A percentile compares a stretch with the other conserved stretches of the same genome.
These are phyloP conservation scores for Taeniopygia guttata DNA, from an alignment of 2,797 vertebrate species.

Conservation along the genomic window DNA sequence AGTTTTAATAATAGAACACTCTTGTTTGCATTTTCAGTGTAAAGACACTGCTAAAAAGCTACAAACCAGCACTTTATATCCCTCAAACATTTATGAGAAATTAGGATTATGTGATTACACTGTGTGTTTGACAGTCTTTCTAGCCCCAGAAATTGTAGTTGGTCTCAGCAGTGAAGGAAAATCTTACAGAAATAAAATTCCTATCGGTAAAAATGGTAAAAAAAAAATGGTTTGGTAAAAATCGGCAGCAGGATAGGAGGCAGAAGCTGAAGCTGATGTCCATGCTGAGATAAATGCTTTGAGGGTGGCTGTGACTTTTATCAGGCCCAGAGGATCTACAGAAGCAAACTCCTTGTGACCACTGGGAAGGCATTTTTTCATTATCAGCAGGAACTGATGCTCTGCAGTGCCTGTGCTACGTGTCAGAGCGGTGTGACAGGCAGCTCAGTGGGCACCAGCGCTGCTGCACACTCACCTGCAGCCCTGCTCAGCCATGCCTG, in stretches of 20 bases:
- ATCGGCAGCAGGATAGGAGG: background rate
- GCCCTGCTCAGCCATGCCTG: background rate
- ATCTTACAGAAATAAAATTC: background rate
- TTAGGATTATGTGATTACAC: background rate
- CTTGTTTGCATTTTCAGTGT: background rate
- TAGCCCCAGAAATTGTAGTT: background rate
- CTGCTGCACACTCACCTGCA: background rate
- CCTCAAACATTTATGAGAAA: background rate
- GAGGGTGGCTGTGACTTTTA: background rate
- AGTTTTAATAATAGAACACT: background rate
- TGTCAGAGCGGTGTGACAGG: background rate
- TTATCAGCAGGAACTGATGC: background rate
- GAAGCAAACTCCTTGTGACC: background rate
- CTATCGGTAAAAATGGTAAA: too few relatives aligned
- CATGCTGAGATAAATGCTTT: background rate
- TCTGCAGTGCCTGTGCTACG: fast-evolving
- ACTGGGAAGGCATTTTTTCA: background rate
- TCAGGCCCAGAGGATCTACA: background rate
- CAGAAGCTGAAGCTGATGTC: background rate
- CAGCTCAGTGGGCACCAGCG: background rate
- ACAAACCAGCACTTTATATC: background rate
- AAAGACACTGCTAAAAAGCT: background rate
- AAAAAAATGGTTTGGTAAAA: background rate
- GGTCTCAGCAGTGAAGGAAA: background rate
- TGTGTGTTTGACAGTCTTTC: background rate